Conservation (phyloP, 2,113 vertebrate genomes). For the Lanius ludovicianus region DNA sequence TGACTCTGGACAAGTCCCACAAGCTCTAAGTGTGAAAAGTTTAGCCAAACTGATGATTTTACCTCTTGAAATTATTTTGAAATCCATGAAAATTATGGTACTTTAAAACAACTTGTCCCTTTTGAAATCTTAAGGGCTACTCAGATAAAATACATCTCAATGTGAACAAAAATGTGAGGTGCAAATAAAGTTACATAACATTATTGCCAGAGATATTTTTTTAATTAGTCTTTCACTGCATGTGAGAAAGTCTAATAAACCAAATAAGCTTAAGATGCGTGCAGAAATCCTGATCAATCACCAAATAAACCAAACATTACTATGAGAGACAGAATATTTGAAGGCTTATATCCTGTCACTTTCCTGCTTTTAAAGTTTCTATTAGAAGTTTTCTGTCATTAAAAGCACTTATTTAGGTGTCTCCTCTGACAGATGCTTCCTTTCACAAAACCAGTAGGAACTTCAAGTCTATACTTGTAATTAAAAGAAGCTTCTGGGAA, state of each 20-base stretch:
- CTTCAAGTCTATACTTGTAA: background rate
- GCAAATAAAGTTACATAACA: background rate
- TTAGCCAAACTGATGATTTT: background rate
- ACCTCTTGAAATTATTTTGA: background rate
- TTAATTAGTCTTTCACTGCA: background rate
- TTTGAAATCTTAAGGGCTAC: background rate
- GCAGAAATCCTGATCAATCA: background rate
- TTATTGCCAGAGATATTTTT: background rate
- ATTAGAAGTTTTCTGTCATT: background rate
- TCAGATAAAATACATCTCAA: background rate
- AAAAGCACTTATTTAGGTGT: background rate
- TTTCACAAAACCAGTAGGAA: background rate
- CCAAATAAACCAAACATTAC: background rate
- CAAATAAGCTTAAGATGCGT: background rate
- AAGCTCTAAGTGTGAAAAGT: background rate
- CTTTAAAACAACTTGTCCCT: background rate
- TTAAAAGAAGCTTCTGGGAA: background rate
- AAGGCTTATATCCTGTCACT: background rate
- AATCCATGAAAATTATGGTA: background rate
- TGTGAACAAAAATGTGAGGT: background rate
- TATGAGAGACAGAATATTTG: background rate
- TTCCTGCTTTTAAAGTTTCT: background rate
- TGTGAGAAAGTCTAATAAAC: conserved; percentile 1
- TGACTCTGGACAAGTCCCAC: background rate
- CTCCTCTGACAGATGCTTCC: background rate